Evolutionary conservation across 2,797 vertebrate genomes (phyloP).

Genomic region (Geotrypetes seraphini): DNA sequence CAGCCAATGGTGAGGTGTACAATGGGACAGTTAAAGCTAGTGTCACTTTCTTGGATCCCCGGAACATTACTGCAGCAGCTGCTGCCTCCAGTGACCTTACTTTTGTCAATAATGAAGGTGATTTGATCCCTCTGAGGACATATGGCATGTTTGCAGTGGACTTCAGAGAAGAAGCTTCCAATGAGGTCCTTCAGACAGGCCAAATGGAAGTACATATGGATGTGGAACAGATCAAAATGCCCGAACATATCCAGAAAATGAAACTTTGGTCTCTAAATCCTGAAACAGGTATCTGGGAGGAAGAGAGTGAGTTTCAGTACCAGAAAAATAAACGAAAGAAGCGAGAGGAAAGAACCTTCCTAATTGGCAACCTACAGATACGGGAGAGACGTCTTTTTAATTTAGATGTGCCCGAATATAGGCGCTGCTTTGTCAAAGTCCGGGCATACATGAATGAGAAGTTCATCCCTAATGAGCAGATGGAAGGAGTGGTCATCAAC

Average conservation of each 20-base stretch:
- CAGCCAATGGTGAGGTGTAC: conserved; percentile 67
- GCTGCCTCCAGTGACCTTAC: conserved; percentile 84
- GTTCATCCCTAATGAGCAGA: conserved; percentile 75
- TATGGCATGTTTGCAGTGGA: conserved; percentile 95
- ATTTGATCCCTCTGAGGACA: conserved; percentile 78
- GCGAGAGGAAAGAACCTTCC: conserved; percentile 86
- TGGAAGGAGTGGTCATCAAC: conserved; percentile 83
- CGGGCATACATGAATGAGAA: conserved; percentile 89
- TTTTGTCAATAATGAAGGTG: conserved; percentile 71
- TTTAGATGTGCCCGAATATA: conserved; percentile 88
- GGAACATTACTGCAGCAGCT: conserved; percentile 69
- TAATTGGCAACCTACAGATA: conserved; percentile 91
- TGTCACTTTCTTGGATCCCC: conserved; percentile 87
- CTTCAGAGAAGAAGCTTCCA: conserved; percentile 68
- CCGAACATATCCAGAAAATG: conserved; percentile 78
- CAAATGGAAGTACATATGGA: conserved; percentile 75
- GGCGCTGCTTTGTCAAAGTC: conserved; percentile 93
- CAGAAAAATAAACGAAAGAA: conserved; percentile 52
- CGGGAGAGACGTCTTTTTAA: conserved; percentile 90
- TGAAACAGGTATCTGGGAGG: conserved; percentile 84
- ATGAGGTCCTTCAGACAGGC: conserved; percentile 62
- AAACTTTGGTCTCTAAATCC: conserved; percentile 91
- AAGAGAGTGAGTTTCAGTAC: conserved; percentile 64
- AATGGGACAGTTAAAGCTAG: conserved; percentile 79
- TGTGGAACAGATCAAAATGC: conserved; percentile 74